Evolutionary conservation across 2,888 invertebrate species (phyloP), one percentile per base, ranked within the genome.

Genomic region (Acleris cristana): DNA sequence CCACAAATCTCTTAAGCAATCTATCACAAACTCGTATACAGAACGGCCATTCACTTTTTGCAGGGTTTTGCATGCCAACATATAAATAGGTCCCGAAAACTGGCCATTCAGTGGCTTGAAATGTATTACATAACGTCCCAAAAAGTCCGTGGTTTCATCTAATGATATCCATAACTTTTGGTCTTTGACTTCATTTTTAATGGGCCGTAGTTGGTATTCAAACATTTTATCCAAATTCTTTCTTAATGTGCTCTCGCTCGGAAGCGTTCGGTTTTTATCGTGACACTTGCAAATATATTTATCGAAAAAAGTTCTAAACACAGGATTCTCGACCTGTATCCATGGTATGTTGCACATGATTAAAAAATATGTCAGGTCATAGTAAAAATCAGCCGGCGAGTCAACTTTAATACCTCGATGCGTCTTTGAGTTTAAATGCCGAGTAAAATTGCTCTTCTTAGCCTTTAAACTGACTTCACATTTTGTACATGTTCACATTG

Each of bases 71-170:
- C 49, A 51, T 2, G 49, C 19, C 10, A 51, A 19, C 49, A 51
- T 51, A 34, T 34, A 34, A 1, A 34, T 7, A n/a, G 1, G 34
- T 1, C 8, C 34, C 34, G 2, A 3, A 12, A 34, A 2, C 2
- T 3, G 2, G 0, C 12, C 10, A 34, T 30, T 1, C 7, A 30
- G 3, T 23, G 23, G 23, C 23, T 23, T 23, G n/a, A 62, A 54
- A 45, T 62, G 44, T 12, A 62, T 45, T 3, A 54, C 54, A 62
- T 53, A 53, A 55, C 62, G 19, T 6, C 48, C 45, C n/a, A 62
- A 45, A 56, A 62, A 53, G 44, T 53, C 53, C 21, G 62, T 54
- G 14, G 62, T 60, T 61, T 62, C 62, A n/a, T 62, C 54, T 30
- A 62, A 23, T 18, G 55, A 59, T 49, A 51, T 34, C 49, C 59